These are phyloP conservation scores for Leptinotarsa texana DNA, from an alignment of 1,140 invertebrate genomes.

Conservation along the genomic window DNA sequence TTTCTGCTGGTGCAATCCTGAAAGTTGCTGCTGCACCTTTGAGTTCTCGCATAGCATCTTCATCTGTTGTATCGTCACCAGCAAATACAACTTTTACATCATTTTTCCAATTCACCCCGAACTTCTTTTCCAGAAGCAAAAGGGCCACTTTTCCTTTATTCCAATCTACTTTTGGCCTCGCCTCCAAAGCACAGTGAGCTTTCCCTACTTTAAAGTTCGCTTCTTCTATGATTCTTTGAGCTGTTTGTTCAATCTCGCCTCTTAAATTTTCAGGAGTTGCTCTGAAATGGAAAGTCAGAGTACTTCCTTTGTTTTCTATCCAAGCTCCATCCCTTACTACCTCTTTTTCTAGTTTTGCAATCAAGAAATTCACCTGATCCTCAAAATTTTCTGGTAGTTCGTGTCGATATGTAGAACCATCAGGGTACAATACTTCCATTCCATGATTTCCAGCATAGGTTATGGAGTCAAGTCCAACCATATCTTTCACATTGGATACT, in stretches of 20 bases:
- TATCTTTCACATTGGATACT: slow-evolving; percentile 37
- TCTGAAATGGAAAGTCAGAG: slow-evolving; percentile 40
- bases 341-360: slow-evolving; percentile 33
- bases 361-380: slow-evolving; percentile 32
- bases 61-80: slow-evolving; percentile 42
- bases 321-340: slow-evolving; percentile 39
- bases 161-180: slow-evolving; percentile 39
- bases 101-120: slow-evolving; percentile 34
- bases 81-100: slow-evolving; percentile 40
- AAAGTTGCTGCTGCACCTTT: slow-evolving; percentile 38
- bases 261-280: slow-evolving; percentile 32
- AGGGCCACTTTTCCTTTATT: slow-evolving; percentile 39
- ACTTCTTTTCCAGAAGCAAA: slow-evolving; percentile 32
- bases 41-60: slow-evolving; percentile 40
- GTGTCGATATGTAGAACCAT: slow-evolving; percentile 36
- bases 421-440: slow-evolving; percentile 38
- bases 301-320: slow-evolving; percentile 40
- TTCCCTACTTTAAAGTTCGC: slow-evolving; percentile 36
- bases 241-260: slow-evolving; percentile 31
- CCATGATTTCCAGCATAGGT: slow-evolving; percentile 41
- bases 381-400: slow-evolving; percentile 36
- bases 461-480: slow-evolving; percentile 37
- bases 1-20: slow-evolving; percentile 29
- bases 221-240: slow-evolving; percentile 34
- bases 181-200: slow-evolving; percentile 40